A percentile compares a stretch with the other conserved stretches of the same genome.
Conservation (phyloP, 2,113 vertebrate species). For the Aegotheles bennettii region DNA sequence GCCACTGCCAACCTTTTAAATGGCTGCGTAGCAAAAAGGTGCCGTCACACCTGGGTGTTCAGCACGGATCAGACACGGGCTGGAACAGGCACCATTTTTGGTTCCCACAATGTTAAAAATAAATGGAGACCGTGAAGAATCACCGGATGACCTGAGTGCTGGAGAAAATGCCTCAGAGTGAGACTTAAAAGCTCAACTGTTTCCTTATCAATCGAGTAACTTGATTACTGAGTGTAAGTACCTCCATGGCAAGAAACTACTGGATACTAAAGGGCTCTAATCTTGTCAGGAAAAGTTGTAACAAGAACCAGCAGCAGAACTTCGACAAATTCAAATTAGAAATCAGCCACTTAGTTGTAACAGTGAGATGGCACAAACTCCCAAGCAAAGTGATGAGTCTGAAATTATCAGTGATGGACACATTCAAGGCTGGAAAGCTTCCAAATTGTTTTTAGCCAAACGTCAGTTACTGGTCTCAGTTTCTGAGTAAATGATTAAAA, state of each 20-base stretch:
- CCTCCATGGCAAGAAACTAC: constrained; percentile 51
- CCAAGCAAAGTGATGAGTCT: not conserved
- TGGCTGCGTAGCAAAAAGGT: not conserved
- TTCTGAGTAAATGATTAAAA: constrained; percentile 44
- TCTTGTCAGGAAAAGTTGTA: constrained; percentile 54
- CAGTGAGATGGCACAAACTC: constrained; percentile 11
- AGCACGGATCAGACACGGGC: not conserved
- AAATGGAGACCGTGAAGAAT: constrained; percentile 24
- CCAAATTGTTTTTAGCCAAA: constrained; percentile 48
- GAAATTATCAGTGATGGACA: constrained; percentile 33
- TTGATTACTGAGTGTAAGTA: constrained; percentile 61
- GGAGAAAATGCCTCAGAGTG: constrained; percentile 59
- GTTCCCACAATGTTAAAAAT: constrained; percentile 15
- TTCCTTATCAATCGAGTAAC: constrained; percentile 60
- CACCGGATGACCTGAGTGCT: constrained; percentile 35
- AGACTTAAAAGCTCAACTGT: constrained; percentile 65
- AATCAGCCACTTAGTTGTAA: constrained; percentile 2
- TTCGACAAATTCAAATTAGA: constrained; percentile 40
- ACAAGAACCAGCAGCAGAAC: constrained; percentile 56
- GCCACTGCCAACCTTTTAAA: not conserved
- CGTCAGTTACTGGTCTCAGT: constrained; percentile 29
- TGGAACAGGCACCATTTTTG: not conserved
- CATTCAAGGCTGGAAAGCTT: constrained; percentile 29
- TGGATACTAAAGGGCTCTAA: constrained; percentile 57
- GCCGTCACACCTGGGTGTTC: rapidly evolving